Conservation (phyloP, 2,113 vertebrate species). For the Neolamprologus modestus region DNA sequence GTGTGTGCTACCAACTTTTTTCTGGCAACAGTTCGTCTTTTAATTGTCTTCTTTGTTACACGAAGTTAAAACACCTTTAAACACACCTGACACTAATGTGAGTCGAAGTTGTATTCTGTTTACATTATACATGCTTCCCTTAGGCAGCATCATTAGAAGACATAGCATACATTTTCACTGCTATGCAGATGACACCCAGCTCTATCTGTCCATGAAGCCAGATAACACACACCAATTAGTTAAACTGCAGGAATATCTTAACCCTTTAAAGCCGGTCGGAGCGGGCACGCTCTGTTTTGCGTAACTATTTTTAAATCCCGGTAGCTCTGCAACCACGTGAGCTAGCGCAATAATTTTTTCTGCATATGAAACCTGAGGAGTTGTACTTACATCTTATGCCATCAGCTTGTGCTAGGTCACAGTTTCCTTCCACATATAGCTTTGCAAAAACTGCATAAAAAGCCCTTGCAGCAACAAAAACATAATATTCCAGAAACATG, state of each 20-base stretch:
- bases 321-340: too few species aligned
- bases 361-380: too few species aligned
- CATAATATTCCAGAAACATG: too few species aligned
- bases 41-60: neutral
- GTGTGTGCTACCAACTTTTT: neutral
- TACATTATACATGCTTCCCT: rapidly evolving
- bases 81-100: neutral
- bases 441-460: too few species aligned
- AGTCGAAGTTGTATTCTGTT: neutral
- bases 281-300: too few species aligned
- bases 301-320: too few species aligned
- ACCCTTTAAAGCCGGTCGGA: too few species aligned
- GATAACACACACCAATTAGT: neutral
- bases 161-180: neutral
- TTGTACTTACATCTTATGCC: too few species aligned
- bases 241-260: neutral
- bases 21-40: neutral
- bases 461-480: too few species aligned
- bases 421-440: too few species aligned
- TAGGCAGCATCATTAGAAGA: neutral
- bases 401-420: too few species aligned
- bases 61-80: neutral
- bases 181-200: neutral
- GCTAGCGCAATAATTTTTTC: too few species aligned
- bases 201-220: rapidly evolving